These are phyloP conservation scores for Rosalia funebris DNA, from an alignment of 2,888 invertebrate species.

Conservation along the genomic window DNA sequence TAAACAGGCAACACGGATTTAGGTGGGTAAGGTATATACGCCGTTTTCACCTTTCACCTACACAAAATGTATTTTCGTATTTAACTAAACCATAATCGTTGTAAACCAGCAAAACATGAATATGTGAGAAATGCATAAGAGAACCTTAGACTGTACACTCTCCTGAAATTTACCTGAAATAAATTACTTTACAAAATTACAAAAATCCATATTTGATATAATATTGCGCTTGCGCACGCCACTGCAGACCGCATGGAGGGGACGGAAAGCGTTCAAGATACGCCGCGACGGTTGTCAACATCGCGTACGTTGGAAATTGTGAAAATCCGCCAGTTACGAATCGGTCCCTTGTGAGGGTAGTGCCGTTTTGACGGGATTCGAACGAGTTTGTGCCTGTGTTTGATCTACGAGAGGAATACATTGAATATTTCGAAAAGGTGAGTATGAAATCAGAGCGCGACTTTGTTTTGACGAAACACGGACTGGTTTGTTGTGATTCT, in stretches of 20 bases:
- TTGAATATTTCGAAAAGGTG: too few species aligned
- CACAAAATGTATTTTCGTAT: too few species aligned
- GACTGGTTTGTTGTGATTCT: too few species aligned
- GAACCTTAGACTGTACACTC: too few species aligned
- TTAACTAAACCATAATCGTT: too few species aligned
- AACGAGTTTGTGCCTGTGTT: slow-evolving; percentile 15
- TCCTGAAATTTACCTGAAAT: slow-evolving; percentile 14
- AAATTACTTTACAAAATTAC: slow-evolving; percentile 21
- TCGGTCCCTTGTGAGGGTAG: slow-evolving; percentile 11
- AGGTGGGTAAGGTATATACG: too few species aligned
- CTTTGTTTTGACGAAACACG: too few species aligned
- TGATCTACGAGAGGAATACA: slow-evolving; percentile 4
- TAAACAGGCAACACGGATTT: too few species aligned
- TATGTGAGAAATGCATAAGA: too few species aligned
- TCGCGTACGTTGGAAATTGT: slow-evolving; percentile 4
- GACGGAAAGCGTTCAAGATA: slow-evolving; percentile 12
- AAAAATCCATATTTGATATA: slow-evolving; percentile 27
- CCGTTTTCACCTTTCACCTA: too few species aligned
- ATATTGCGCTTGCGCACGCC: slow-evolving; percentile 21
- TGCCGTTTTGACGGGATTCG: slow-evolving; percentile 13
- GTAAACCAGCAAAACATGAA: too few species aligned
- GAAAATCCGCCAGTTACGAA: slow-evolving; percentile 25
- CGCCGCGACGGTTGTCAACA: slow-evolving; percentile 23
- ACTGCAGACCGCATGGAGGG: slow-evolving; percentile 9
- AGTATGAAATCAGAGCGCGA: too few species aligned